A percentile compares a stretch with the other conserved stretches of the same genome.
Conservation (phyloP, 2,797 vertebrate species). For the Spheniscus humboldti region DNA sequence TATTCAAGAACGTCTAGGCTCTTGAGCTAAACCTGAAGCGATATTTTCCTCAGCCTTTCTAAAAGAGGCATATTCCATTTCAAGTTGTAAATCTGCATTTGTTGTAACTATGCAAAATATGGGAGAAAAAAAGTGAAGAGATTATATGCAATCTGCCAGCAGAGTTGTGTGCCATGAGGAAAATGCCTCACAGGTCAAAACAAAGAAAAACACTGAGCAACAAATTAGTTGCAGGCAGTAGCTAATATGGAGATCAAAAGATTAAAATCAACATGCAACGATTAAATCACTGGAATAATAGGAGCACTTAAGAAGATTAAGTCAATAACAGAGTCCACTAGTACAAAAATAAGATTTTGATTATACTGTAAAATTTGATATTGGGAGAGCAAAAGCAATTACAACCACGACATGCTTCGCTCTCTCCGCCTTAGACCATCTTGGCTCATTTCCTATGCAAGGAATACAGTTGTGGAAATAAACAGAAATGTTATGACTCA, state of each 20-base stretch:
- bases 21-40: constrained; percentile 57
- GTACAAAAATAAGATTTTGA: constrained; percentile 69
- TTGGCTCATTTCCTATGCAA: constrained; percentile 74
- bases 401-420: constrained; percentile 61
- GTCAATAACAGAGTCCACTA: constrained; percentile 66
- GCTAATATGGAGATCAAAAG: constrained; percentile 78
- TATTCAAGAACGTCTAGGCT: constrained; percentile 25
- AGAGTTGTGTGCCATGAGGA: constrained; percentile 80
- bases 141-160: constrained; percentile 76
- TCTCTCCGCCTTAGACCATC: constrained; percentile 66
- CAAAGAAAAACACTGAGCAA: constrained; percentile 76
- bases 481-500: constrained; percentile 73
- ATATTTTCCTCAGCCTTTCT: constrained; percentile 45
- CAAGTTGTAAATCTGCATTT: constrained; percentile 68
- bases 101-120: constrained; percentile 70
- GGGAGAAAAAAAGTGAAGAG: constrained; percentile 72
- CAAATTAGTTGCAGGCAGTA: constrained; percentile 81
- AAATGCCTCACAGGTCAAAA: constrained; percentile 76
- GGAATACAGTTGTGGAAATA: constrained; percentile 71
- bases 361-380: constrained; percentile 66
- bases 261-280: constrained; percentile 82
- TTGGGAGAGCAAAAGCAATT: constrained; percentile 67
- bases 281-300: constrained; percentile 77
- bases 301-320: constrained; percentile 77
- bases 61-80: constrained; percentile 64